Evolutionary conservation across 1,140 invertebrate genomes (phyloP).

Genomic region (Sarcophaga peregrina): DNA sequence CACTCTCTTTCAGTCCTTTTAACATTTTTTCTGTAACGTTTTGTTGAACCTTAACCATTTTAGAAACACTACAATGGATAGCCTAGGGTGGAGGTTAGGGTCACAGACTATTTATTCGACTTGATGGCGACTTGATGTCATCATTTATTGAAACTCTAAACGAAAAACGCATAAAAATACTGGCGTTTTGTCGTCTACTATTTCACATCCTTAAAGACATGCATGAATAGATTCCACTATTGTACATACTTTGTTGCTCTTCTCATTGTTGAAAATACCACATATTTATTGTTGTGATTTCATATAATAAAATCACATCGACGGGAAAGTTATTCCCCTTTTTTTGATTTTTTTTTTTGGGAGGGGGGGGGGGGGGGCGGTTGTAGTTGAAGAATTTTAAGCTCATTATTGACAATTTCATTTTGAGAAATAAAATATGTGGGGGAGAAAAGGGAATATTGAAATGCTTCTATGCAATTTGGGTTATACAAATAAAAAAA

Average conservation of each 20-base stretch:
- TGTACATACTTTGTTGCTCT: not conserved
- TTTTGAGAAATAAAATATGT: too few species aligned
- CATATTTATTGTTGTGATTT: constrained; percentile 8
- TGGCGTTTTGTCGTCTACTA: too few species aligned
- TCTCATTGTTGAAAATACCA: not conserved
- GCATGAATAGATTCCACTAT: too few species aligned
- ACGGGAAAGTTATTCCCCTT: too few species aligned
- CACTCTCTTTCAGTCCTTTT: too few species aligned
- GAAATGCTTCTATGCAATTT: not conserved
- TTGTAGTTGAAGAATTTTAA: not conserved
- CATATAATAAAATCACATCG: not conserved
- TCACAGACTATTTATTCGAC: constrained; percentile 17
- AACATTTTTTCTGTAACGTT: not conserved
- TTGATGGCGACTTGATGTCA: constrained; percentile 32
- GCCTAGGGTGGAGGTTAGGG: too few species aligned
- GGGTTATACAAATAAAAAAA: not conserved
- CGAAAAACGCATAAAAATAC: not conserved
- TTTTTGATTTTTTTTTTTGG: too few species aligned
- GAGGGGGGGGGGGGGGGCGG: not conserved
- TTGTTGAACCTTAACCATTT: not conserved
- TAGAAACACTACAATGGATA: not conserved
- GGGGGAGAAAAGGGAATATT: not conserved
- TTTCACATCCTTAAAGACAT: too few species aligned
- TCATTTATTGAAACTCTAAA: constrained; percentile 14
- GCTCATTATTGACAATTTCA: too few species aligned